Evolutionary conservation across 1,140 invertebrate genomes (phyloP).

Genomic region (Diuraphis noxia): DNA sequence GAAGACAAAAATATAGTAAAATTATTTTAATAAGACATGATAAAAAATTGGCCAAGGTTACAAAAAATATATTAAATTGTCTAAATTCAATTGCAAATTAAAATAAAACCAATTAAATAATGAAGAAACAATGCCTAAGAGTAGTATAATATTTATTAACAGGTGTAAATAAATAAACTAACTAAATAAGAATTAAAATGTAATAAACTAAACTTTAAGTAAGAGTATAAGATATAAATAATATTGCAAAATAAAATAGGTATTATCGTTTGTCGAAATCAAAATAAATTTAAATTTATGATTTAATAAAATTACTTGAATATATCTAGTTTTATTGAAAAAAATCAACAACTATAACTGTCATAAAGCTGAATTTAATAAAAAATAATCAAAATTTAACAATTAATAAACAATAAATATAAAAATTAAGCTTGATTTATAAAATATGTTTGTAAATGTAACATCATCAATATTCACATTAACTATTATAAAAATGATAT

Average conservation of each 20-base stretch:
- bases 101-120: not conserved
- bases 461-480: too few relatives aligned
- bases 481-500: too few relatives aligned
- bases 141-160: not conserved
- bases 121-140: not conserved
- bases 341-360: too few relatives aligned
- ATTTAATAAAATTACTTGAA: too few relatives aligned
- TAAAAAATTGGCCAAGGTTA: slow-evolving; percentile 18
- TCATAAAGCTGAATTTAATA: too few relatives aligned
- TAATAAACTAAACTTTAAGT: not conserved
- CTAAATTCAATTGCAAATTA: not conserved
- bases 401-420: too few relatives aligned
- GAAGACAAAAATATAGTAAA: not conserved
- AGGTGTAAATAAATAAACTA: not conserved
- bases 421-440: too few relatives aligned
- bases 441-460: too few relatives aligned
- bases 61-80: not conserved
- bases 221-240: not conserved
- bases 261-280: not conserved
- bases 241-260: not conserved
- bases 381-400: not conserved
- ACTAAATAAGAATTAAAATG: not conserved
- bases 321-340: too few relatives aligned
- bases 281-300: too few relatives aligned
- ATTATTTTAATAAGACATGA: not conserved